These are phyloP conservation scores for Leucoma salicis DNA, from an alignment of 2,888 invertebrate species.

Conservation along the genomic window DNA sequence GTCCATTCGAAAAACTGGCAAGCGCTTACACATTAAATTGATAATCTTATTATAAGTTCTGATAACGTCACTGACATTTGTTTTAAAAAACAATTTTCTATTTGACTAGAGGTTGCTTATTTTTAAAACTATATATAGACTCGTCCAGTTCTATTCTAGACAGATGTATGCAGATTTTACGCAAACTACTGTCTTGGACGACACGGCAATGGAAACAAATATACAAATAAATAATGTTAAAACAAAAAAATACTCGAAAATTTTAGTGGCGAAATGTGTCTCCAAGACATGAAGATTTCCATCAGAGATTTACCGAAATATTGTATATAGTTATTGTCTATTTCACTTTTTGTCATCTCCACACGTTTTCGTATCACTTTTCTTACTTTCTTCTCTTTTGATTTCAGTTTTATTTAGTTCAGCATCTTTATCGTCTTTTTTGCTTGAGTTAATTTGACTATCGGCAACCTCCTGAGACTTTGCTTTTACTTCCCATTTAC, in stretches of 20 bases:
- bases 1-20: conserved; percentile 67
- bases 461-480: conserved; percentile 51
- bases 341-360: conserved; percentile 53
- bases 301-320: conserved; percentile 22
- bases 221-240: conserved; percentile 50
- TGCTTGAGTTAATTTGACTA: conserved; percentile 38
- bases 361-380: conserved; percentile 43
- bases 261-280: conserved; percentile 38
- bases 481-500: conserved; percentile 56
- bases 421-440: conserved; percentile 51
- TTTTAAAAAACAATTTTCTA: conserved; percentile 50
- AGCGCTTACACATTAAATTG: conserved; percentile 71
- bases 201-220: conserved; percentile 39
- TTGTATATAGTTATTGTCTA: conserved; percentile 5
- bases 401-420: conserved; percentile 40
- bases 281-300: conserved; percentile 22
- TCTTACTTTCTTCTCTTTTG: conserved; percentile 52
- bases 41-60: conserved; percentile 77
- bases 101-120: conserved; percentile 66
- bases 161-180: conserved; percentile 27
- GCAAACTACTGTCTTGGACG: conserved; percentile 16
- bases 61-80: conserved; percentile 78
- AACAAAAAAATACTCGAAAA: conserved; percentile 56
- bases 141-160: conserved; percentile 28
- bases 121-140: conserved; percentile 39